Conservation (phyloP, 2,888 invertebrate species). For the Lepidocyrtoides sp. region DNA sequence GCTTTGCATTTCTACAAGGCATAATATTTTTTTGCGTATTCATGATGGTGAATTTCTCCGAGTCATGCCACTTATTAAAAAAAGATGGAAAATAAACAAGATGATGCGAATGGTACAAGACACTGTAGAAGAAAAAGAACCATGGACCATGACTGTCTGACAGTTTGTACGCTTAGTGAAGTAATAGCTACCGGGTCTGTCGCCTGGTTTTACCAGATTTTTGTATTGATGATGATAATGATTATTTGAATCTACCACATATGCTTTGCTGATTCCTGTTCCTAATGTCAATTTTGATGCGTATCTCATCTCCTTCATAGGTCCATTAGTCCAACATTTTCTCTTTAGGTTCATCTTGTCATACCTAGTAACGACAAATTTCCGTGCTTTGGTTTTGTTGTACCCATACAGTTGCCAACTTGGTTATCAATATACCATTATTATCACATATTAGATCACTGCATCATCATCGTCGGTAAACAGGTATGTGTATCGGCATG, state of each 20-base stretch:
- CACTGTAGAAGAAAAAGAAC: too few relatives aligned
- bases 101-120: neutral
- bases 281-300: neutral
- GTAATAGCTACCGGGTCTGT: slow-evolving; percentile 21
- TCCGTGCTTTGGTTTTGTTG: neutral
- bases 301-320: neutral
- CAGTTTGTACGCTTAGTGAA: neutral
- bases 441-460: neutral
- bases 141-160: too few relatives aligned
- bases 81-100: neutral
- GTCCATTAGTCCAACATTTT: neutral
- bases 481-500: neutral
- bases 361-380: neutral
- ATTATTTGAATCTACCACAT: neutral
- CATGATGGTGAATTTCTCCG: slow-evolving; percentile 15
- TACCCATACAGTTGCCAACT: neutral
- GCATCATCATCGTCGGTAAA: neutral
- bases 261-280: neutral
- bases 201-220: slow-evolving; percentile 9
- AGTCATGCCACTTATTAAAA: slow-evolving; percentile 33
- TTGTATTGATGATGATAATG: neutral
- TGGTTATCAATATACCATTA: neutral
- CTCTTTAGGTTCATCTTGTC: neutral
- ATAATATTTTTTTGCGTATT: neutral
- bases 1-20: neutral